Percentiles rank a stretch among this genome's conserved stretches.
These are phyloP conservation scores for Athalia circularis DNA, from an alignment of 2,888 invertebrate genomes.

Conservation along the genomic window DNA sequence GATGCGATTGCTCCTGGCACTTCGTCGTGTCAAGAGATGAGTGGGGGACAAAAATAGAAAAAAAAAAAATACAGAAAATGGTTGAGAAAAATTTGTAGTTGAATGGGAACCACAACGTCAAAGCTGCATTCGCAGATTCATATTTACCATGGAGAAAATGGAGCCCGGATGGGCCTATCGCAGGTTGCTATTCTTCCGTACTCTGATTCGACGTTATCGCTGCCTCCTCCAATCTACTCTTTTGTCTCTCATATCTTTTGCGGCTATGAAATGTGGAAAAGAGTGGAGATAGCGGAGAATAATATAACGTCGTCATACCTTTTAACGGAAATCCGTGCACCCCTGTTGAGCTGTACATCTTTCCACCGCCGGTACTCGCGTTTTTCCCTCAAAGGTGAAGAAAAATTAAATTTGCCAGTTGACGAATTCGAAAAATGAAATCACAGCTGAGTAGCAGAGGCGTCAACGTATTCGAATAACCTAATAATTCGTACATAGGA, in stretches of 20 bases:
- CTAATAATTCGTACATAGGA: not conserved
- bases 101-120: not conserved
- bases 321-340: not conserved
- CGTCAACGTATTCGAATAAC: not conserved
- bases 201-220: not conserved
- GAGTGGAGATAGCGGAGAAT: slow-evolving; percentile 15
- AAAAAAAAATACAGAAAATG: not conserved
- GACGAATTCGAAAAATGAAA: not conserved
- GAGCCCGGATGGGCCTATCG: no score
- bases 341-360: no score
- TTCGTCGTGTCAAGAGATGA: not conserved
- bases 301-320: not conserved
- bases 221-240: not conserved
- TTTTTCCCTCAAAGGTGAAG: not conserved
- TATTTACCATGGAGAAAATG: no score
- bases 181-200: no score
- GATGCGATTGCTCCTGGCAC: no score
- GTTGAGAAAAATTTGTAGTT: not conserved
- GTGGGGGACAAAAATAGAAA: not conserved
- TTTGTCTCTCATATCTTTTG: slow-evolving; percentile 5
- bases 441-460: not conserved
- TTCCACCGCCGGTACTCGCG: not conserved
- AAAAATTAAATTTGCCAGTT: not conserved
- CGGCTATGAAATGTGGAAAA: not conserved
- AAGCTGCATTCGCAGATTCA: no score